A percentile compares a stretch with the other conserved stretches of the same genome.
Conservation (phyloP, 2,113 vertebrate species). For the Ameiurus melas region DNA sequence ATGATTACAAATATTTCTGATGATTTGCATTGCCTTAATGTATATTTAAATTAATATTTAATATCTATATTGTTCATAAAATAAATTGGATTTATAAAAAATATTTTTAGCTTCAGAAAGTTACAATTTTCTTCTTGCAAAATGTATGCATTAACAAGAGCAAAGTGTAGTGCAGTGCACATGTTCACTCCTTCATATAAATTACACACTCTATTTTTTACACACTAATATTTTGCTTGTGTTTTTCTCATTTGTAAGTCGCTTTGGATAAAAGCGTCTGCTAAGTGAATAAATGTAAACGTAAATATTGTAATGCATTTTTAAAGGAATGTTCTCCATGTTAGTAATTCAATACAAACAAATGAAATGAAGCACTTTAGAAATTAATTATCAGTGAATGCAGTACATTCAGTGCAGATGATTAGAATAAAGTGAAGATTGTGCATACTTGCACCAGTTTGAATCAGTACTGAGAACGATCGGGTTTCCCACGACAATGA, state of each 20-base stretch:
- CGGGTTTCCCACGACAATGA: slow-evolving; percentile 91
- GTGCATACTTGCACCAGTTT: slow-evolving; percentile 76
- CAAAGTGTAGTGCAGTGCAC: background rate
- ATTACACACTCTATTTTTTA: background rate
- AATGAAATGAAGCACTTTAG: background rate
- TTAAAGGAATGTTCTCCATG: background rate
- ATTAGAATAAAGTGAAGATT: background rate
- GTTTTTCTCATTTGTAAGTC: no score
- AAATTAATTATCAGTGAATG: background rate
- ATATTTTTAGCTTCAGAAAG: background rate
- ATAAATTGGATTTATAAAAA: background rate
- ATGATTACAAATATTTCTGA: background rate
- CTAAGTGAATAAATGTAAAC: no score
- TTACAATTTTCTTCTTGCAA: background rate
- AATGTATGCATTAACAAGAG: background rate
- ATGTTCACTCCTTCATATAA: background rate
- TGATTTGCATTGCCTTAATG: background rate
- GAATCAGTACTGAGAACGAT: slow-evolving; percentile 76
- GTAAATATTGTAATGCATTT: background rate
- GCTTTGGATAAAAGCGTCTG: no score
- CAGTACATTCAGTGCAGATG: no score
- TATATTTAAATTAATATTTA: background rate
- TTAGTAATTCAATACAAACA: background rate
- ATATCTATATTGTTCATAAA: background rate
- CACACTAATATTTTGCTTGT: no score